A percentile compares a stretch with the other conserved stretches of the same genome.
phyloP scores from a whole-genome alignment of 2,113 vertebrate genomes.

The Struthio camelus region DNA sequence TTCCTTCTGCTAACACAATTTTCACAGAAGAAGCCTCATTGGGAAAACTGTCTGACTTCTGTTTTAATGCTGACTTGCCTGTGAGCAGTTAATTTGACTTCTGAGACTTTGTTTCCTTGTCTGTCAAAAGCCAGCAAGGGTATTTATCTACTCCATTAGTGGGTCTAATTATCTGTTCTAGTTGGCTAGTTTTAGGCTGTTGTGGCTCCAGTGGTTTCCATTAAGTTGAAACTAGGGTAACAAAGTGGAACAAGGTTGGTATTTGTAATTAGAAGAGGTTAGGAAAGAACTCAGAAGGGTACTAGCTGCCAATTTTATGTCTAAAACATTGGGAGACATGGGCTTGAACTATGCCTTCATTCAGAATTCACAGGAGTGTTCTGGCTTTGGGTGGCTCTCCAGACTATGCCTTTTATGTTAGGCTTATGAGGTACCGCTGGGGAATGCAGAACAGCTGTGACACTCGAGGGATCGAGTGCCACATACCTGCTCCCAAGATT shows the following conservation, averaged over 20 bases:
- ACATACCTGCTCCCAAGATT: background rate
- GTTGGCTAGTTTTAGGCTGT: background rate
- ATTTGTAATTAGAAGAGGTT: background rate
- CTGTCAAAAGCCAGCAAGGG: background rate
- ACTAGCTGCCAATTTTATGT: background rate
- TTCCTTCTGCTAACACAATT: background rate
- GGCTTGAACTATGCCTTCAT: background rate
- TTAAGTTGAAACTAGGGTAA: background rate
- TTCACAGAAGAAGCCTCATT: background rate
- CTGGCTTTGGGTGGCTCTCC: background rate
- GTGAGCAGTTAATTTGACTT: background rate
- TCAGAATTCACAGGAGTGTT: background rate
- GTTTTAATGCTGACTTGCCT: background rate
- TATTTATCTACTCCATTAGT: background rate
- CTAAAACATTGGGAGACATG: background rate
- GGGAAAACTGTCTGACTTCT: background rate
- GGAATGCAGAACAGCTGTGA: slow-evolving; percentile 59
- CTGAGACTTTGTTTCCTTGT: background rate
- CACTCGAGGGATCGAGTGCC: background rate
- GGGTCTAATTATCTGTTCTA: background rate
- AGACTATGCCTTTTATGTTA: slow-evolving; percentile 51
- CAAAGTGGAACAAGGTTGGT: background rate
- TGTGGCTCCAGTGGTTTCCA: background rate
- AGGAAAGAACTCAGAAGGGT: background rate
- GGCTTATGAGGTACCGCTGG: background rate